Evolutionary conservation across 2,888 invertebrate genomes (phyloP), one percentile per base, ranked within the genome.

Genomic region (Dione juno): DNA sequence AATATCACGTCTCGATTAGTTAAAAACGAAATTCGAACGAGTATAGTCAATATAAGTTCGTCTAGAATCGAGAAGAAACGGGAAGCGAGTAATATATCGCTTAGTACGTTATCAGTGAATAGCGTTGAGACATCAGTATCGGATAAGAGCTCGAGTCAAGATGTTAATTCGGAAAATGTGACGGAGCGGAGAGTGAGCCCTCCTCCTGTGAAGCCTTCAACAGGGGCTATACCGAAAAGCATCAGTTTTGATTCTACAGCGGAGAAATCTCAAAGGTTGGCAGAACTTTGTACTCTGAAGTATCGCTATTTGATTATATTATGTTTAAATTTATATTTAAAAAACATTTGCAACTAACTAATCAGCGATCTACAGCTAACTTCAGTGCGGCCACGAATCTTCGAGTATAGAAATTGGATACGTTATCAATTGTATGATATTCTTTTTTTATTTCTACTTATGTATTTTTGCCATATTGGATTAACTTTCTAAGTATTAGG

Each of bases 171-270:
- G 3, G 93, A 93, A 75, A 89, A 83, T 41, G 88, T 91, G 74
- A 92, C 93, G 8, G 93, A 92, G 80, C 75, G 92, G 1, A 75
- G 91, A 0, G 84, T 92, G 41, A 88, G 89, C 48, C 92, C 93
- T 10, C 92, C 93, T 71, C 85, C 92, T 0, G 70, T 58, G 0
- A 88, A 87, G 80, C 76, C 76, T 21, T 96, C 96, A 0, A 97
- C 96, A 0, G 97, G 97, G 0, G 97, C 97, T 1, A 98, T 98
- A 80, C 97, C 97, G 1, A 98, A 98, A 88, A 98, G 97, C 81
- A 98, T 98, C 79, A 97, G 97, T 84, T 98, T 98, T 80, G 98
- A 98, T 88, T 96, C 97, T 84, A 97, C 97, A 0, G 97, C 97
- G 0, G 97, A 97, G 82, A 96, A 97, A 77, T 95, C 95, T 1